phyloP scores from a whole-genome alignment of 2,888 invertebrate species.

The Drosophila lutescens region DNA sequence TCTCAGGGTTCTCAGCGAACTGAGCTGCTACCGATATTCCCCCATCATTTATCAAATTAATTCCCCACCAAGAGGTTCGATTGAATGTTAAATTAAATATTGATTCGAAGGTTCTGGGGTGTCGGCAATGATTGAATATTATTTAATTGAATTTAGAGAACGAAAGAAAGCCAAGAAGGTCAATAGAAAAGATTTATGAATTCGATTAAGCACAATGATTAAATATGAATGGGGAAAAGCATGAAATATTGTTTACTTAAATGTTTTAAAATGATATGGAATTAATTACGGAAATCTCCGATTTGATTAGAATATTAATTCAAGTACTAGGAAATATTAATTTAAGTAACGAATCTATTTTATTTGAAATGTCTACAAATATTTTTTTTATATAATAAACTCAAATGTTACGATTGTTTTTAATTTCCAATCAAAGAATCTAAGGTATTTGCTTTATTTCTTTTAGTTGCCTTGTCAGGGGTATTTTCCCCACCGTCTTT shows the following conservation, averaged over 20 bases:
- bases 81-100: constrained; percentile 1
- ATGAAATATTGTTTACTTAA: neutral
- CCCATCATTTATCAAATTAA: constrained; percentile 22
- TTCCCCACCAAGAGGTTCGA: neutral
- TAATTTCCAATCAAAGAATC: neutral
- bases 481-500: constrained; percentile 4
- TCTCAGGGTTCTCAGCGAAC: constrained; percentile 6
- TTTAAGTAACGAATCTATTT: too few species aligned
- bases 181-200: neutral
- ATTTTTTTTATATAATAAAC: neutral
- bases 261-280: neutral
- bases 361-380: too few species aligned
- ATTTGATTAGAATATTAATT: neutral
- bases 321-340: too few species aligned
- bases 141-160: constrained; percentile 1
- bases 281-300: neutral
- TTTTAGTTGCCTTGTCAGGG: neutral
- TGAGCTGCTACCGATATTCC: neutral
- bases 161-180: neutral
- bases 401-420: neutral
- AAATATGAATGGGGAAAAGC: neutral
- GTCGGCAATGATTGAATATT: neutral
- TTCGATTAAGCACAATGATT: neutral
- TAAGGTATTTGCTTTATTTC: neutral
- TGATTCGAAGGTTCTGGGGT: neutral